Base-by-base conservation (phyloP, 2,888 invertebrate genomes). In the Pollenia angustigena region DNA sequence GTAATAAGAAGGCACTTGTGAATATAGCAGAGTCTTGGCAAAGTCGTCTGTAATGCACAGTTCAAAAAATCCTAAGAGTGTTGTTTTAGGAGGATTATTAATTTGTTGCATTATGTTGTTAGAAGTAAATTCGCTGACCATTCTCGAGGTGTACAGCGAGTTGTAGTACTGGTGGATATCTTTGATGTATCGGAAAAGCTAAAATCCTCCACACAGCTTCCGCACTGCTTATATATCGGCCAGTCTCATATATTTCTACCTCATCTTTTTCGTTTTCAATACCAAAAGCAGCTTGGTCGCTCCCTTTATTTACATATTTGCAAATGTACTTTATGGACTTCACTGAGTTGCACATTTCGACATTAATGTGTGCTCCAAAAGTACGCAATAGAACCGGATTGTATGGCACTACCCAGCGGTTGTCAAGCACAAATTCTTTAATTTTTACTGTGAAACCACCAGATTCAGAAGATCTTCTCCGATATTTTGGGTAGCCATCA, bases 401-500 rank as follows among this genome's bases (percentile, higher is more conserved):
- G 23, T 23, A 23, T 23, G 23, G 23, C 2, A 23, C 23, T 23
- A 23, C 23, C 23, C 23, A 23, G 23, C 23, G 23, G 23, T 23
- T 23, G 23, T 23, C 23, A 23, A 23, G 23, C 23, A 23, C 23
- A 23, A 23, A 23, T 23, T 23, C 23, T 42, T 58, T 58, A 12
- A 66, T 32, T 50, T 18, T 78, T 4, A 9, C 12, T 32, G n/a
- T 60, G 12, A 48, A 75, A 32, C 69, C 75, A 12, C 76, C 76
- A 2, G 60, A n/a, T 10, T 46, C 9, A 23, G 60, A 7, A 1
- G 71, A 18, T 40, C 79, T 72, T 69, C 79, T 56, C 11, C 56
- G 48, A 62, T 86, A 86, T 60, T 46, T 32, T 0, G 82, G 86
- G 42, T 82, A 86, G 3, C 86, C 82, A 69, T 86, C 82, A 0